These are phyloP conservation scores for Onychostoma macrolepis DNA, from an alignment of 2,113 vertebrate species.

Conservation along the genomic window DNA sequence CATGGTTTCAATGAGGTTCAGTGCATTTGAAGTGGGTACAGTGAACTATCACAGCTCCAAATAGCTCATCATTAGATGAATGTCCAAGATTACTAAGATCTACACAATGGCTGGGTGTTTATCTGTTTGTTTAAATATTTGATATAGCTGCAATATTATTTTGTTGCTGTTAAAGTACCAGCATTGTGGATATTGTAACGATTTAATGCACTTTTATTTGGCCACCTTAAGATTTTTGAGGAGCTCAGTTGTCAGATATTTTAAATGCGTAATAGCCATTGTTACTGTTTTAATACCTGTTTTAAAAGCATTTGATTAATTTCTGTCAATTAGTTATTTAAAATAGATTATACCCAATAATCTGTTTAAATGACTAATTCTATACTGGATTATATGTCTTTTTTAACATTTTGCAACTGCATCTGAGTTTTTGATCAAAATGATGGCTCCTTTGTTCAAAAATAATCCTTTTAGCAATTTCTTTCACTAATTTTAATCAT, in stretches of 20 bases:
- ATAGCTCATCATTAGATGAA: conserved; percentile 2
- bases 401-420: not conserved
- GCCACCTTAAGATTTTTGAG: not conserved
- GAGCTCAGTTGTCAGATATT: not conserved
- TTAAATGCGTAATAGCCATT: too few relatives aligned
- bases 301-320: not conserved
- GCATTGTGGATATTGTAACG: not conserved
- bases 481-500: not conserved
- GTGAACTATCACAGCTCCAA: conserved; percentile 23
- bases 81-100: not conserved
- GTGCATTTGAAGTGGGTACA: not conserved
- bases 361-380: not conserved
- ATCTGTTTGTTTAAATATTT: not conserved
- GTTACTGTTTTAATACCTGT: too few relatives aligned
- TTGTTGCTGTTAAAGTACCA: not conserved
- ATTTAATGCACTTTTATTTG: not conserved
- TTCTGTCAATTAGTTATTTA: not conserved
- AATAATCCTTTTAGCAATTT: not conserved
- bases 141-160: not conserved
- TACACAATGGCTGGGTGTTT: not conserved
- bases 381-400: not conserved
- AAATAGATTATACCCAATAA: not conserved
- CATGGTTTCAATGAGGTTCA: not conserved
- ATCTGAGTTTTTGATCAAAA: not conserved
- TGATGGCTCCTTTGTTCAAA: not conserved